These are phyloP conservation scores for Sciurus vulgaris DNA, from an alignment of 2,797 vertebrate species.

Conservation along the genomic window DNA sequence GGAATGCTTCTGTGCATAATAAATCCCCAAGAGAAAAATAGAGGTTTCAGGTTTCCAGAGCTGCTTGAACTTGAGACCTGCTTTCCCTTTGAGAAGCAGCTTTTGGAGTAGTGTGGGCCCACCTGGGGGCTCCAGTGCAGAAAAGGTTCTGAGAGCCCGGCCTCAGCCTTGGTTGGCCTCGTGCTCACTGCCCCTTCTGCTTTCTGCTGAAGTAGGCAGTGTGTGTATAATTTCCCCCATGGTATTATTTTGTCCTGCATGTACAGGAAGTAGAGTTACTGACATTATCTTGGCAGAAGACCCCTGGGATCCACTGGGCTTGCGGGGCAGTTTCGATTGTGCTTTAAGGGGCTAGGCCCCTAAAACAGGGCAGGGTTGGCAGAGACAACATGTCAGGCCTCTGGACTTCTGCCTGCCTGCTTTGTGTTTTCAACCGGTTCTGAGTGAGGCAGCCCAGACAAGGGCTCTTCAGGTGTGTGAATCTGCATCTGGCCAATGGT, in stretches of 20 bases:
- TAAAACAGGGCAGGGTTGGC: background rate
- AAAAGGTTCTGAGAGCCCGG: background rate
- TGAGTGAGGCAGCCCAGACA: no score
- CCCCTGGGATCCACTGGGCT: background rate
- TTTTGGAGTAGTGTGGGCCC: background rate
- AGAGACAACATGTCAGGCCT: background rate
- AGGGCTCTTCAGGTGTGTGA: background rate
- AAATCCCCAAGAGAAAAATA: background rate
- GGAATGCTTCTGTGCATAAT: background rate
- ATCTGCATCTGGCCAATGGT: background rate
- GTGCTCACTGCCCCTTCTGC: accelerated
- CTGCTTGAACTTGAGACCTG: background rate
- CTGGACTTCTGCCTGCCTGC: background rate
- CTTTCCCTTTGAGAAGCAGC: background rate
- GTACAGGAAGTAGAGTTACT: background rate
- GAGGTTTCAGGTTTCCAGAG: background rate
- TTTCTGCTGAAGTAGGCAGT: background rate
- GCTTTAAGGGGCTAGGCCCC: background rate
- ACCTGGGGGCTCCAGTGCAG: accelerated
- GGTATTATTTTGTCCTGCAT: background rate
- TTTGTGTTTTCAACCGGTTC: background rate
- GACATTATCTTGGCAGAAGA: background rate
- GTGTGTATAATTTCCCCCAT: background rate
- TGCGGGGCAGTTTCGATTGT: background rate
- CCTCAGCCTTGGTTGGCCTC: background rate